Percentiles rank a stretch among this genome's conserved stretches.
phyloP scores from a whole-genome alignment of 2,113 vertebrate genomes.

The Brachyhypopomus gauderio region DNA sequence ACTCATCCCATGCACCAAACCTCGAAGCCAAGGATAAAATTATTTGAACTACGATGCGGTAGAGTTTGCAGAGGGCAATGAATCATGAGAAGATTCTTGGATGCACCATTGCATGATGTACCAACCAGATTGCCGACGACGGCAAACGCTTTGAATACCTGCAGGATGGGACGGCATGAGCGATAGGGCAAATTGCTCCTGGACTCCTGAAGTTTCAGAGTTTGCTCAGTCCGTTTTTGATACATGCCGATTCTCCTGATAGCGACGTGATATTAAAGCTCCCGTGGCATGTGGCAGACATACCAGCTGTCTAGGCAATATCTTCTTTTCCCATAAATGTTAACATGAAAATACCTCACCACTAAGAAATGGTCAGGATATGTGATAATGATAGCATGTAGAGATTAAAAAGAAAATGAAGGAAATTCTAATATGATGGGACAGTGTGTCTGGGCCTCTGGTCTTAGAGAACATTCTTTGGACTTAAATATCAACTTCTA shows the following conservation, averaged over 20 bases:
- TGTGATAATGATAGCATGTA: neutral
- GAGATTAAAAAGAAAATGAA: neutral
- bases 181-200: neutral
- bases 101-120: neutral
- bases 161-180: neutral
- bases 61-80: neutral
- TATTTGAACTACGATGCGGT: neutral
- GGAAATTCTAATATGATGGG: neutral
- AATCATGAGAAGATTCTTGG: neutral
- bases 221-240: conserved; percentile 12
- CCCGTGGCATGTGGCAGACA: neutral
- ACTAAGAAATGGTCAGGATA: neutral
- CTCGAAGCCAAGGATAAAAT: conserved; percentile 1
- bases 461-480: neutral
- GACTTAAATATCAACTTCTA: neutral
- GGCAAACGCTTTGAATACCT: neutral
- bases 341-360: neutral
- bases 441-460: neutral
- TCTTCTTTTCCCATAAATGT: neutral
- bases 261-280: neutral
- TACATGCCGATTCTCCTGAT: conserved; percentile 12
- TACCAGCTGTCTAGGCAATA: neutral
- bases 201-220: neutral
- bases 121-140: neutral
- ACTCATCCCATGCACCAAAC: neutral